These are phyloP conservation scores for Xestoiulus laeticollis DNA, from an alignment of 2,888 invertebrate species.

Conservation along the genomic window DNA sequence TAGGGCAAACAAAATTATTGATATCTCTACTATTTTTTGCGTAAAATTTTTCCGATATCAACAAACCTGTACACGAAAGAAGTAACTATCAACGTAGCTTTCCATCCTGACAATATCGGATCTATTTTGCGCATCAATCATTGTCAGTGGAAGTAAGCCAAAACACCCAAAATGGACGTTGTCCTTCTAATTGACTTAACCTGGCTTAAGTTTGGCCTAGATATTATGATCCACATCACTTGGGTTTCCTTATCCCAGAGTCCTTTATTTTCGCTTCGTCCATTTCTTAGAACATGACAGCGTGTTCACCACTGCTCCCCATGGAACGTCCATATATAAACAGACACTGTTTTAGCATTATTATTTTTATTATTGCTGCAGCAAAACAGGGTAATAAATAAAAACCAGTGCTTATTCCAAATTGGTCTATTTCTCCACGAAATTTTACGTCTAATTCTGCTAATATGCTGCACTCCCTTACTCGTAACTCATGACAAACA, in stretches of 20 bases:
- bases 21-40: neutral
- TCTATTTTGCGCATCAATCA: conserved; percentile 7
- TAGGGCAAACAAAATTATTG: neutral
- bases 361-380: neutral
- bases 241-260: neutral
- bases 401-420: neutral
- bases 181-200: conserved; percentile 37
- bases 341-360: neutral
- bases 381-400: neutral
- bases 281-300: conserved; percentile 1
- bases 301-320: neutral
- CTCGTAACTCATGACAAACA: neutral
- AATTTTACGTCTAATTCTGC: neutral
- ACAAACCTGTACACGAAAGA: neutral
- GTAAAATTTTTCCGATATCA: neutral
- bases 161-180: conserved; percentile 34
- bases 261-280: conserved; percentile 3
- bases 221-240: conserved; percentile 19
- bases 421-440: neutral
- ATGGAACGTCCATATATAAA: neutral
- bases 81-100: neutral
- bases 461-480: neutral
- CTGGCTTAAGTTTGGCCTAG: conserved; percentile 13
- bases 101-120: conserved; percentile 29
- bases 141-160: conserved; percentile 34